Conservation (phyloP, 2,797 vertebrate genomes). For the Podarcis siculus region DNA sequence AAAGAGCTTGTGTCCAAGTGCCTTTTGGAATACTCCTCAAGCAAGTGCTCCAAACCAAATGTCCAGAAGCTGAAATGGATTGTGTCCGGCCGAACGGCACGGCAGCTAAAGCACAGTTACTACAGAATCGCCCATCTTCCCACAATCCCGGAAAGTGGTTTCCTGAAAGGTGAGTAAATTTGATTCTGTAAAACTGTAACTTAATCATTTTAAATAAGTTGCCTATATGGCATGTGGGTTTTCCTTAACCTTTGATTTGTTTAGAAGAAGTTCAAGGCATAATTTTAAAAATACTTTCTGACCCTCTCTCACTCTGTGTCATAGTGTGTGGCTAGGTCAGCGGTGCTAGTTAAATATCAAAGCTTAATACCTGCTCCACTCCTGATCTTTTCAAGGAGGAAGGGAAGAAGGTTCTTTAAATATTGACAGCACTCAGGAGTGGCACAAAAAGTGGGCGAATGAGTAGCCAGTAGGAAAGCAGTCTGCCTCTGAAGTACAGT, state of each 20-base stretch:
- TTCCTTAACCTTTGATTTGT: not conserved
- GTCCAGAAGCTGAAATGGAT: constrained; percentile 94
- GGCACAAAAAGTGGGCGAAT: not conserved
- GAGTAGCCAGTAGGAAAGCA: not conserved
- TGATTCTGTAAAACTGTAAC: not conserved
- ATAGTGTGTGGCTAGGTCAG: not conserved
- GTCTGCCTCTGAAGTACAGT: too few relatives aligned
- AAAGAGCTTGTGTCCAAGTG: constrained; percentile 92
- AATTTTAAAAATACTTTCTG: not conserved
- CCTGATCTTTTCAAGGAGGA: not conserved
- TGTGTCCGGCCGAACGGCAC: constrained; percentile 93
- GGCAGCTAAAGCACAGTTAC: constrained; percentile 93
- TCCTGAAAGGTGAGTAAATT: constrained; percentile 74
- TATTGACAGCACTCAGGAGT: not conserved
- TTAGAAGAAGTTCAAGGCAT: not conserved
- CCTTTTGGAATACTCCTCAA: constrained; percentile 91
- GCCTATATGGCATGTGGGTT: not conserved
- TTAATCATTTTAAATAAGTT: too few relatives aligned
- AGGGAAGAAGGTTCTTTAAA: not conserved
- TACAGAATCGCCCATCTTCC: constrained; percentile 95
- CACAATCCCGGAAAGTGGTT: constrained; percentile 90
- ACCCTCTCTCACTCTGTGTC: not conserved
- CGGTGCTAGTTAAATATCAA: not conserved
- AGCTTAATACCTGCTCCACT: not conserved
- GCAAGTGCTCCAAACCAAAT: constrained; percentile 90